A percentile compares a stretch with the other conserved stretches of the same genome.
phyloP scores from a whole-genome alignment of 2,797 vertebrate genomes.

The Antennarius maculatus region DNA sequence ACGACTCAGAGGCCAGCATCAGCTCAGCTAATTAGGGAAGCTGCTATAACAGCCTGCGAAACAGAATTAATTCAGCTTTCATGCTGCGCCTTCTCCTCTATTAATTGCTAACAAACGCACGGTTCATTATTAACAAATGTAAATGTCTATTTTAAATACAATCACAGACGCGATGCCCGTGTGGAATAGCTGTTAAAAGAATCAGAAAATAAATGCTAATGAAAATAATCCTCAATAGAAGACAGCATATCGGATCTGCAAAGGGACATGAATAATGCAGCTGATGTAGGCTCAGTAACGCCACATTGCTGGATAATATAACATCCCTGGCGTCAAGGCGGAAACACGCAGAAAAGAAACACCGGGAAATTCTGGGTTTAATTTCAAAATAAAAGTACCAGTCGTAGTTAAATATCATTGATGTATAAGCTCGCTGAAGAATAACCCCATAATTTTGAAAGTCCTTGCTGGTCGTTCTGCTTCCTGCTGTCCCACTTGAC shows the following conservation, averaged over 20 bases:
- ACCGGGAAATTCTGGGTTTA: slow-evolving; percentile 3
- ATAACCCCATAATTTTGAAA: slow-evolving; percentile 57
- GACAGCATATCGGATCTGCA: slow-evolving; percentile 51
- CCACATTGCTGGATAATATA: slow-evolving; percentile 47
- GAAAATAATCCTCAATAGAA: slow-evolving; percentile 17
- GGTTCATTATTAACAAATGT: slow-evolving; percentile 21
- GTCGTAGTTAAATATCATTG: background rate
- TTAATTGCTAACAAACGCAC: slow-evolving; percentile 22
- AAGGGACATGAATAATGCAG: slow-evolving; percentile 77
- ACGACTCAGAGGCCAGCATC: slow-evolving; percentile 47
- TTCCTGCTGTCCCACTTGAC: slow-evolving; percentile 17
- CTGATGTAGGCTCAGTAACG: slow-evolving; percentile 60
- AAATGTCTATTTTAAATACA: background rate
- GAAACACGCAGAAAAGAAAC: background rate
- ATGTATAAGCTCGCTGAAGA: background rate
- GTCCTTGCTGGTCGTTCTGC: background rate
- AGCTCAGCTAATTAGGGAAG: slow-evolving; percentile 30
- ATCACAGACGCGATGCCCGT: background rate
- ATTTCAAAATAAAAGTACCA: slow-evolving; percentile 60
- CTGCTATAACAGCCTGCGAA: slow-evolving; percentile 26
- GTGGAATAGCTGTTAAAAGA: background rate
- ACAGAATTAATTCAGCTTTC: slow-evolving; percentile 13
- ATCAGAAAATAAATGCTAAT: background rate
- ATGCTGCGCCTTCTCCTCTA: slow-evolving; percentile 24
- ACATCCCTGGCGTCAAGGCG: slow-evolving; percentile 17